These are phyloP conservation scores for Lytechinus variegatus DNA, from an alignment of 35 echinoderm and acorn worm genomes.

Conservation along the genomic window DNA sequence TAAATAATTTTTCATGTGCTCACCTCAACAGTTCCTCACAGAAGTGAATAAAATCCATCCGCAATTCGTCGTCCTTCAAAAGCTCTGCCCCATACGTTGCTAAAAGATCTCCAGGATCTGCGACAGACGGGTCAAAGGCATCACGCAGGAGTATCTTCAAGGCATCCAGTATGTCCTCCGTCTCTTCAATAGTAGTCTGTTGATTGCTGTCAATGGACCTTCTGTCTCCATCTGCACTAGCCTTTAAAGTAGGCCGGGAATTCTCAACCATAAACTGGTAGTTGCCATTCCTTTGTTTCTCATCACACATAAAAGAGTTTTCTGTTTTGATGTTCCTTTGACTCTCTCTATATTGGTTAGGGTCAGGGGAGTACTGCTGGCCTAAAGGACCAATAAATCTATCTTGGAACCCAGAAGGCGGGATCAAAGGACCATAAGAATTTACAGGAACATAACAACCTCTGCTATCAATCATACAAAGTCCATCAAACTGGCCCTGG, in stretches of 20 bases:
- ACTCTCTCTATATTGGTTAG: neutral
- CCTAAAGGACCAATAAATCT: neutral
- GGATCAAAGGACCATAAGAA: neutral
- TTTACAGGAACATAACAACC: neutral
- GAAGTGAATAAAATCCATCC: neutral
- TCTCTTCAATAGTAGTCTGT: neutral
- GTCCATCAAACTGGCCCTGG: neutral
- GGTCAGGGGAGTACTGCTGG: neutral
- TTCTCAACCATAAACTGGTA: neutral
- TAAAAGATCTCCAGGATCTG: neutral
- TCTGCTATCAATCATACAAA: neutral
- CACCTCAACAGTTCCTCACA: slow-evolving; percentile 2
- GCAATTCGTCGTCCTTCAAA: neutral
- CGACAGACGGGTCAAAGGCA: neutral
- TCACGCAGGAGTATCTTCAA: neutral
- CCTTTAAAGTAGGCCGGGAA: neutral
- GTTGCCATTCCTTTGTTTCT: neutral
- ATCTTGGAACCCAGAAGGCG: neutral
- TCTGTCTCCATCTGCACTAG: neutral
- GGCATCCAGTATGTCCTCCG: neutral
- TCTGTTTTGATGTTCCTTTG: neutral
- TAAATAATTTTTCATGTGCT: neutral
- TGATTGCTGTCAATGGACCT: neutral
- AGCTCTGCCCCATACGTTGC: neutral
- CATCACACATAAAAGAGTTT: neutral